Evolutionary conservation across 2,888 invertebrate species (phyloP).

Genomic region (Brenthis daphne): DNA sequence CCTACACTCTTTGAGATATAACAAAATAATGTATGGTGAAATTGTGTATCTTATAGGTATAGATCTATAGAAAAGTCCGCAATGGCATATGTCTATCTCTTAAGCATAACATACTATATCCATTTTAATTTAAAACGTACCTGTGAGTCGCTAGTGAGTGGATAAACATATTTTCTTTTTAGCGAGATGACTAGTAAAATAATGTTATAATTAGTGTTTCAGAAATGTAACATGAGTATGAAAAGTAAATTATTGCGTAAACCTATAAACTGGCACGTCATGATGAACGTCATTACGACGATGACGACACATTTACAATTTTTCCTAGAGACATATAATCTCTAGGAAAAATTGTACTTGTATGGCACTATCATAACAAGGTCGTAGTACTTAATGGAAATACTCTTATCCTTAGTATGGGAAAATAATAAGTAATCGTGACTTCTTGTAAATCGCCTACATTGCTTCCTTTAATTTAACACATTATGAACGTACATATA

Average conservation of each 20-base stretch:
- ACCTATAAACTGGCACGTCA: conserved; percentile 15
- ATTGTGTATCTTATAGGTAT: too few relatives aligned
- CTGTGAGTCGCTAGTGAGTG: neutral
- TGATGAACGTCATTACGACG: neutral
- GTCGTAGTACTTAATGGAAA: neutral
- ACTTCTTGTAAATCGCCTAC: neutral
- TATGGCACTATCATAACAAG: neutral
- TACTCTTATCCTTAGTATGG: conserved; percentile 4
- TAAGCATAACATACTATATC: too few relatives aligned
- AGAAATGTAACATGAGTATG: neutral
- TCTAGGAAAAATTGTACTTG: conserved; percentile 2
- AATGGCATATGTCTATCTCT: too few relatives aligned
- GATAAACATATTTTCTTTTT: neutral
- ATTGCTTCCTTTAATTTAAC: neutral
- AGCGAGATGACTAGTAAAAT: conserved; percentile 4
- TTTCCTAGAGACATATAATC: neutral
- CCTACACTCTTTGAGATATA: too few relatives aligned
- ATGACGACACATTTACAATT: conserved; percentile 6
- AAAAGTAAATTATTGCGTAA: conserved; percentile 6
- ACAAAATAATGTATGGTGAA: too few relatives aligned
- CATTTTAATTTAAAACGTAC: too few relatives aligned
- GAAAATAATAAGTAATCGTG: conserved; percentile 1
- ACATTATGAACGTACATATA: neutral
- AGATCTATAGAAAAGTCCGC: too few relatives aligned
- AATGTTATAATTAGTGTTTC: neutral